phyloP scores from a whole-genome alignment of 1,140 invertebrate species.

The Zaprionus taronus region DNA sequence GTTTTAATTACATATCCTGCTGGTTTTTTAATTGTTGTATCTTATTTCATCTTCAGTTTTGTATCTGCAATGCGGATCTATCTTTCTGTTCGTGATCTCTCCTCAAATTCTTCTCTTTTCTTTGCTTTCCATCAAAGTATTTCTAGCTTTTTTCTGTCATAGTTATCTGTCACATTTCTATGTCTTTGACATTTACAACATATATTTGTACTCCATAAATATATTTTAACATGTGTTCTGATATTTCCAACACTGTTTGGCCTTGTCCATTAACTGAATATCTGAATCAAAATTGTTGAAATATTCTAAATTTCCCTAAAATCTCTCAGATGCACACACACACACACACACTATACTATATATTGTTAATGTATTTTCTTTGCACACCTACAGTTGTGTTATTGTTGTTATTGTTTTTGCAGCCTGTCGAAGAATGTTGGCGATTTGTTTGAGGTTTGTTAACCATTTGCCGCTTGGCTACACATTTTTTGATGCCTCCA shows the following conservation, averaged over 20 bases:
- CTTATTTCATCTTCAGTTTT: neutral
- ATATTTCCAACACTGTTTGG: neutral
- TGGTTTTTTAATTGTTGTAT: neutral
- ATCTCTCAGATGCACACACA: neutral
- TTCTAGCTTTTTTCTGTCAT: neutral
- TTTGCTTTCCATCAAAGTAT: neutral
- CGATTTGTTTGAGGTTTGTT: constrained; percentile 37
- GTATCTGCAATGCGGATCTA: too few species aligned
- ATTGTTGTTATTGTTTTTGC: neutral
- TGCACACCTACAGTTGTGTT: constrained; percentile 19
- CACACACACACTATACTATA: neutral
- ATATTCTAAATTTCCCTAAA: constrained; percentile 9
- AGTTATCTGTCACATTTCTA: neutral
- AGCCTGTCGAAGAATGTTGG: constrained; percentile 21
- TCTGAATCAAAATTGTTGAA: constrained; percentile 18
- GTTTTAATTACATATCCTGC: neutral
- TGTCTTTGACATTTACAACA: neutral
- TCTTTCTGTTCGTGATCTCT: too few species aligned
- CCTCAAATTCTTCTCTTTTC: too few species aligned
- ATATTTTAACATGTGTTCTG: neutral
- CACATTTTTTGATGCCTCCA: constrained; percentile 22
- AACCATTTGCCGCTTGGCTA: constrained; percentile 34
- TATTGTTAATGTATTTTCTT: constrained; percentile 7
- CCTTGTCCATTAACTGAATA: constrained; percentile 10
- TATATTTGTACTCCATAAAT: neutral